Conservation (phyloP, 2,113 vertebrate genomes). For the Anhinga anhinga region DNA sequence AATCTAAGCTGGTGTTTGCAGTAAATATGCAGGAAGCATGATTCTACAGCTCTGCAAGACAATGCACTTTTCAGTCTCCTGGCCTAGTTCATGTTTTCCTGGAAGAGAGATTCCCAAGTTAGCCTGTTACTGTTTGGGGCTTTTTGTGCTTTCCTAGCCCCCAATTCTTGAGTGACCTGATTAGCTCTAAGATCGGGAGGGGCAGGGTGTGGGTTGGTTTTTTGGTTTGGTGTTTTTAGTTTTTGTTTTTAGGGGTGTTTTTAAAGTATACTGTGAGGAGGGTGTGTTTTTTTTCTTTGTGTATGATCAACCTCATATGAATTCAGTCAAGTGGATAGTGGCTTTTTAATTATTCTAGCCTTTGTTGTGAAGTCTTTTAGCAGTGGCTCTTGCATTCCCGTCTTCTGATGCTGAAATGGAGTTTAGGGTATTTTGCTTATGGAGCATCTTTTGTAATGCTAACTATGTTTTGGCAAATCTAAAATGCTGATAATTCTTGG, state of each 20-base stretch:
- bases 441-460: neutral
- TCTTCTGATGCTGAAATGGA: neutral
- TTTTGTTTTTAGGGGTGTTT: neutral
- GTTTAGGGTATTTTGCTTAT: neutral
- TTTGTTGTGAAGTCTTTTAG: neutral
- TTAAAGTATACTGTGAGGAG: neutral
- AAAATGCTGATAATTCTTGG: neutral
- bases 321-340: neutral
- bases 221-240: no score
- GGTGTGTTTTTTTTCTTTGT: neutral
- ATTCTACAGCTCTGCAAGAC: neutral
- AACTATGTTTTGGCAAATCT: neutral
- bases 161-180: neutral
- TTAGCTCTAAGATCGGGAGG: neutral
- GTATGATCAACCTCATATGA: neutral
- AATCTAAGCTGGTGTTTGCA: neutral
- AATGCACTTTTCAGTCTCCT: neutral
- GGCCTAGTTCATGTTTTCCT: neutral
- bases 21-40: neutral
- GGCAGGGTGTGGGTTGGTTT: no score
- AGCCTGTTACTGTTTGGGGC: neutral
- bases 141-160: neutral
- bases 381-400: neutral
- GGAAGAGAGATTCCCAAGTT: neutral
- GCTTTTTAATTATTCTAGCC: neutral